These are phyloP conservation scores for Streptopelia turtur DNA, from an alignment of 2,797 vertebrate species.

Conservation along the genomic window DNA sequence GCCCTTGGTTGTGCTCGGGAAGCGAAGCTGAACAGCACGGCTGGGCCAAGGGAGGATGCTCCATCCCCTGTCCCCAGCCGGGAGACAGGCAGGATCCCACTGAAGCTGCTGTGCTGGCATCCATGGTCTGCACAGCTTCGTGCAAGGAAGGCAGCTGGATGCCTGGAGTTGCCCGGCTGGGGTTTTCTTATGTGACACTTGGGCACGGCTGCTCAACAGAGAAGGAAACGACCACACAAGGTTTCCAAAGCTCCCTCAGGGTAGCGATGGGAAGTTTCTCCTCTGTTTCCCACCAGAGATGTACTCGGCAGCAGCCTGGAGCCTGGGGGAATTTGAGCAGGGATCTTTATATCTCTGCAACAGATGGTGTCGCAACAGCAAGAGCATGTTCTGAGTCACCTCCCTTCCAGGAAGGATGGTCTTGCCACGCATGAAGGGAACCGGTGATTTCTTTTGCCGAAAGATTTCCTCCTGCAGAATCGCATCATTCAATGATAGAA, in stretches of 20 bases:
- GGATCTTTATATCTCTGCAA: conserved; percentile 26
- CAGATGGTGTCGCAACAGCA: conserved; percentile 46
- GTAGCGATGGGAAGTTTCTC: conserved; percentile 14
- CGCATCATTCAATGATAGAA: not conserved
- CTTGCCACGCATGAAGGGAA: conserved; percentile 57
- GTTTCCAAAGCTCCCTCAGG: not conserved
- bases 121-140: not conserved
- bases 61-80: accelerated
- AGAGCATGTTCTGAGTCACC: conserved; percentile 3
- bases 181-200: accelerated
- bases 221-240: not conserved
- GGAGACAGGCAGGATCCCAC: not conserved
- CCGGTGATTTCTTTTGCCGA: conserved; percentile 21
- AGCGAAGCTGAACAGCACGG: accelerated
- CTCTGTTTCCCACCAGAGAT: conserved; percentile 13
- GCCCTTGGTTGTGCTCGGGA: accelerated
- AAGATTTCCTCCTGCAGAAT: conserved; percentile 26
- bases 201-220: accelerated
- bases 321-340: conserved; percentile 9
- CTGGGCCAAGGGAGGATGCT: not conserved
- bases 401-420: conserved; percentile 42
- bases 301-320: not conserved
- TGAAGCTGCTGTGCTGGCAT: not conserved
- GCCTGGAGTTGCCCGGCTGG: not conserved
- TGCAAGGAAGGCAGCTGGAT: not conserved